These are phyloP conservation scores for Pogonophryne albipinna DNA, from an alignment of 2,797 vertebrate genomes.

Conservation along the genomic window DNA sequence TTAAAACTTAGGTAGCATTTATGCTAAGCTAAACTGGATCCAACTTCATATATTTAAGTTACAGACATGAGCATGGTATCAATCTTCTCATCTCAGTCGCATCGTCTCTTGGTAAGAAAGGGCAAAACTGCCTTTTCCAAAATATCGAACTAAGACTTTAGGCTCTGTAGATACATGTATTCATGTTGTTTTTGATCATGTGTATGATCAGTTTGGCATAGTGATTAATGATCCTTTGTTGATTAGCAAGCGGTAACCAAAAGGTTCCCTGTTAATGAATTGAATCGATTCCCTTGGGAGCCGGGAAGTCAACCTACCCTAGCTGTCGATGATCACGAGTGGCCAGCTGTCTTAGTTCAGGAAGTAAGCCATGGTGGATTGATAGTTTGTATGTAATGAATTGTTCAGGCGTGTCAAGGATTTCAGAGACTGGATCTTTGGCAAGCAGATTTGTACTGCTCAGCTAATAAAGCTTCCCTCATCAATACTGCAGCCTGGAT, in stretches of 20 bases:
- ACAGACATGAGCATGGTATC: background rate
- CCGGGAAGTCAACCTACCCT: background rate
- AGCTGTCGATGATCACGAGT: slow-evolving; percentile 19
- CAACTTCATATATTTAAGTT: background rate
- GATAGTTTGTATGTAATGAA: slow-evolving; percentile 8
- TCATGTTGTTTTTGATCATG: background rate
- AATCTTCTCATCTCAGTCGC: background rate
- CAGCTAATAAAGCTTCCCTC: slow-evolving; percentile 43
- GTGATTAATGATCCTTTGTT: slow-evolving; percentile 31
- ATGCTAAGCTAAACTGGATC: background rate
- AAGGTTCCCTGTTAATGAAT: slow-evolving; percentile 39
- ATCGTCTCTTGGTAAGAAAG: background rate
- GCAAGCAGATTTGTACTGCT: slow-evolving; percentile 52
- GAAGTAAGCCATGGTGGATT: background rate
- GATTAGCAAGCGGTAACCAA: slow-evolving; percentile 20
- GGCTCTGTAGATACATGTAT: background rate
- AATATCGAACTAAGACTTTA: background rate
- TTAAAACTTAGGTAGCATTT: no score
- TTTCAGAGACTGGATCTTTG: slow-evolving; percentile 40
- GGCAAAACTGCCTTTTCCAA: no score
- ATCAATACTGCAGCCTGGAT: slow-evolving; percentile 60
- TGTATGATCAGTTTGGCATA: slow-evolving; percentile 10
- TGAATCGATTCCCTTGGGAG: slow-evolving; percentile 34
- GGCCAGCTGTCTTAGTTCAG: slow-evolving; percentile 14
- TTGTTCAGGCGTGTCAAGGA: slow-evolving; percentile 13